These are phyloP conservation scores for Uropsilus gracilis DNA, from an alignment of 2,113 vertebrate species.

Conservation along the genomic window DNA sequence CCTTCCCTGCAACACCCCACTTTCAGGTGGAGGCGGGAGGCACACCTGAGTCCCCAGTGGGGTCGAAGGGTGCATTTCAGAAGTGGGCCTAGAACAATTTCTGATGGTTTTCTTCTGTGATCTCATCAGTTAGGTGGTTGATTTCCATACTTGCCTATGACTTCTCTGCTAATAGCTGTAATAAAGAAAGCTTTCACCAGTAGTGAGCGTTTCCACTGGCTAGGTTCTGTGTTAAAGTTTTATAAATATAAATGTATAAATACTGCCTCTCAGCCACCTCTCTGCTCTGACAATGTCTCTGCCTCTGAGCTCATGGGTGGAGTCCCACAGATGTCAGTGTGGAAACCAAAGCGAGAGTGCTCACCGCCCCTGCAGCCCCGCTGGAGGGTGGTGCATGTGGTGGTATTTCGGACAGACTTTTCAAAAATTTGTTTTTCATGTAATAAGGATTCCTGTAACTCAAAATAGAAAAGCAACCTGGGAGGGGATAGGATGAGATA, in stretches of 20 bases:
- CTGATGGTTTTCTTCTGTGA: not conserved
- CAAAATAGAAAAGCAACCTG: not conserved
- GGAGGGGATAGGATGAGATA: not conserved
- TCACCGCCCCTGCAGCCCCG: rapidly evolving
- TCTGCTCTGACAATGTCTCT: not conserved
- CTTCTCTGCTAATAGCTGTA: not conserved
- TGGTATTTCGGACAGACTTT: not conserved
- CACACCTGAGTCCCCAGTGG: not conserved
- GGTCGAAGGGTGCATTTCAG: not conserved
- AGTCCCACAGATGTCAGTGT: not conserved
- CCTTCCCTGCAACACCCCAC: rapidly evolving
- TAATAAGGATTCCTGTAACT: not conserved
- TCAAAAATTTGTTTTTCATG: not conserved
- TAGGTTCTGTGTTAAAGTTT: not conserved
- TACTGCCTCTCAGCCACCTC: not conserved
- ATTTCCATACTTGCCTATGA: not conserved
- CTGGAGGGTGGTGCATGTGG: not conserved
- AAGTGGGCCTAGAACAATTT: not conserved
- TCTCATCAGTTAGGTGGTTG: not conserved
- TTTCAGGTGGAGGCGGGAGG: not conserved
- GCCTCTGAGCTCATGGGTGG: rapidly evolving
- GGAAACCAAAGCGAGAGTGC: not conserved
- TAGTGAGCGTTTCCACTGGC: not conserved
- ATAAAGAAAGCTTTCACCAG: not conserved
- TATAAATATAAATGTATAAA: not conserved